Evolutionary conservation across 2,888 invertebrate genomes (phyloP), one percentile per base, ranked within the genome.

Genomic region (Dorcus hopei): DNA sequence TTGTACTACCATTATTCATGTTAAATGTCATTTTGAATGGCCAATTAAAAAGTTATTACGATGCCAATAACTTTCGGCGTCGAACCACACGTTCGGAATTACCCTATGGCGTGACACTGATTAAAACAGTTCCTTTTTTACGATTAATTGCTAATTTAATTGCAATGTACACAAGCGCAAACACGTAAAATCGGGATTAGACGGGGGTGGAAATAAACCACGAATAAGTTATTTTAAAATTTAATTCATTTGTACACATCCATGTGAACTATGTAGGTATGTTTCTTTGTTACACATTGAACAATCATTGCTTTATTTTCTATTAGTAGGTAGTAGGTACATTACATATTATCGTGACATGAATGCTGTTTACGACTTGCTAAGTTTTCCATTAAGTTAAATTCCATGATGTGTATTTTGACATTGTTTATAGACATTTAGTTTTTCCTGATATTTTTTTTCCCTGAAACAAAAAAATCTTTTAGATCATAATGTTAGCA

Each of bases 91-190:
- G 9, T 54, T 54, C 45, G 54, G 39, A 54, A 54, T 54, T 26
- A 47, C 47, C 47, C 11, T 38, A 54, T 54, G 39, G 54, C 54
- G 54, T 54, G 54, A 45, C 38, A 47, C 52, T 3, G 38, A 47
- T 33, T 43, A 38, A 45, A 45, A 47, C 38, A 38, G 45, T 14
- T 26, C 33, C 33, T 26, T 54, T 47, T 54, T 38, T 33, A 38
- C 9, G 33, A 38, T 9, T 54, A 54, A 54, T 54, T 54, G 54
- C 45, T 54, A 47, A 54, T 54, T 54, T 54, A 54, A 54, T 54
- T 38, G 45, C 45, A 38, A 51, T 11, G 39, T 38, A 51, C 45
- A 19, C 39, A 19, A 8, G 51, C 33, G 49, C 9, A 38, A 23
- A 38, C 51, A 51, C 51, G 51, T 14, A 14, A 51, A 14, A 14